Percentiles rank a stretch among this genome's conserved stretches.
Evolutionary conservation across 2,797 vertebrate species (phyloP).

Genomic region (Pristis pectinata): DNA sequence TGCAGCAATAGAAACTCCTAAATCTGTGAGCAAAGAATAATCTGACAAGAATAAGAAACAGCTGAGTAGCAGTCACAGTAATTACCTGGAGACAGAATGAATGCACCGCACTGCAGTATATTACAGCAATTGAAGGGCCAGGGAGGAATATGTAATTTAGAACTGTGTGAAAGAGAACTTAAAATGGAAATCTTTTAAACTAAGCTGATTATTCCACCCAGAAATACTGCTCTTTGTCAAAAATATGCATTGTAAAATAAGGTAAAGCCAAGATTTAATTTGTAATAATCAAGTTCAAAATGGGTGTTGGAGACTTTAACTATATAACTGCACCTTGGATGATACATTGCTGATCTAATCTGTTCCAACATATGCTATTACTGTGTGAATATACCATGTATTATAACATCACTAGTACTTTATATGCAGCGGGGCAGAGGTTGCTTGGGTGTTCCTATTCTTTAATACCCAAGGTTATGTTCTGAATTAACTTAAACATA

Average conservation of each 20-base stretch:
- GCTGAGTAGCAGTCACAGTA: neutral
- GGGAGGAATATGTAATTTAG: conserved; percentile 3
- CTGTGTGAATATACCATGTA: neutral
- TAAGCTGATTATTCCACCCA: neutral
- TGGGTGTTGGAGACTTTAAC: neutral
- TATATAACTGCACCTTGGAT: neutral
- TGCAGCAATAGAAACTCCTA: neutral
- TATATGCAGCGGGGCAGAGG: neutral
- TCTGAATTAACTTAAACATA: neutral
- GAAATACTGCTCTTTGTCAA: neutral
- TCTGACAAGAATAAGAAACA: conserved; percentile 15
- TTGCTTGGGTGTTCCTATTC: neutral
- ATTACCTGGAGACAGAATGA: neutral
- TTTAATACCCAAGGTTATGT: neutral
- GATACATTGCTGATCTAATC: neutral
- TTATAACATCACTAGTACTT: neutral
- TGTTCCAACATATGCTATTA: neutral
- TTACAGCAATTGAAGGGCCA: neutral
- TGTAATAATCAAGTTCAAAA: neutral
- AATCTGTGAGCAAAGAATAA: neutral
- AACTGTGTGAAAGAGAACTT: neutral
- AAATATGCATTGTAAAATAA: neutral
- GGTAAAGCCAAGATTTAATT: neutral
- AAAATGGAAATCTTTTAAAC: conserved; percentile 21
- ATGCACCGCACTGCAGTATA: neutral